Base-by-base conservation (phyloP, 2,113 vertebrate species). In the Oreochromis niloticus region DNA sequence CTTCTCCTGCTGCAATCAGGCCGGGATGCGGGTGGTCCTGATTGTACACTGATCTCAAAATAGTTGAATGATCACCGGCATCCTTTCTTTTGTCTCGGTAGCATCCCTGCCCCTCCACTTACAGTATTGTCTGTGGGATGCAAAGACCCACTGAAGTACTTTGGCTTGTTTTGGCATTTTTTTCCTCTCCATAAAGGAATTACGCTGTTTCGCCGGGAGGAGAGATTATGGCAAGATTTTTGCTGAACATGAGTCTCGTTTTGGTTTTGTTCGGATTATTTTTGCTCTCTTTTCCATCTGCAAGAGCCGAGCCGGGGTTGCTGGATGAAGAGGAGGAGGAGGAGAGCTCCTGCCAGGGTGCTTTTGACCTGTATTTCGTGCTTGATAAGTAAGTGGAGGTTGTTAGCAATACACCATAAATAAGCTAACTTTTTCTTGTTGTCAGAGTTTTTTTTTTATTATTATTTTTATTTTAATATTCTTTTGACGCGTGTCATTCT, bases 321-420 rank as follows among this genome's bases (percentile, higher is more conserved):
- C 92, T 68, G 84, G 92, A 75, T 63, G 84, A 80, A 9, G 95
- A 96, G 16, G 95, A 94, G 80, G 57, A 96, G 27, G 95, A 96
- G 89, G 96, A 96, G 87, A 96, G 97, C 36, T 97, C 97, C 87
- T 99, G 98, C 90, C 96, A 97, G 85, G 97, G 97, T 3, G 97
- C 97, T 63, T 99, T 98, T 91, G 98, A 99, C 96, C 96, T 99
- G 80, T 99, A 99, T 87, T 97, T 99, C 91, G 94, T 99, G 90
- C 95, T 99, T 59, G 98, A 99, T 90, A 98, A 97, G 98, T 99
- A 97, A 98, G 98, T 97, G 39, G 19, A 46, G 80, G 32, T 71
- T 55, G 54, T 30, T 46, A 11, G 50, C 7, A 32, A 56, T 85
- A 66, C 43, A 46, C 9, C 14, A 39, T 46, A 43, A 73, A 41